Conservation (phyloP, 2,113 vertebrate species). For the Seriola rivoliana region DNA sequence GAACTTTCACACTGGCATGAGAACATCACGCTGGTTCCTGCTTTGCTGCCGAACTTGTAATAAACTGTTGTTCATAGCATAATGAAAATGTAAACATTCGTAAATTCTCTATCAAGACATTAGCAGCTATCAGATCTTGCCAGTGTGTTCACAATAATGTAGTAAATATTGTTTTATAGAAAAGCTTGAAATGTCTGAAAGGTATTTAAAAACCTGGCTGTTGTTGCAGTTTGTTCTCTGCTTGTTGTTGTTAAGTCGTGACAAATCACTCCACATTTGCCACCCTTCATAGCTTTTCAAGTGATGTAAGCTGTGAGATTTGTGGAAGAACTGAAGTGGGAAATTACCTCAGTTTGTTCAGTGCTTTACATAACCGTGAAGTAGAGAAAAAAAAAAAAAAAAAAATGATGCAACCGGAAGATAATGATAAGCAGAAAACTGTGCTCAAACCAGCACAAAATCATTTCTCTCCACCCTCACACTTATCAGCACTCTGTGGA, state of each 20-base stretch:
- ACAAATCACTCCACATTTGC: slow-evolving; percentile 26
- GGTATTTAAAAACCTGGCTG: neutral
- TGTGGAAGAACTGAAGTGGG: slow-evolving; percentile 20
- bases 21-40: no score
- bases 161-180: neutral
- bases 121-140: neutral
- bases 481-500: slow-evolving; percentile 38
- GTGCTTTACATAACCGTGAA: slow-evolving; percentile 1
- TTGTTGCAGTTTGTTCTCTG: neutral
- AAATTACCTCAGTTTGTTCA: slow-evolving; percentile 44
- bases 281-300: slow-evolving; percentile 6
- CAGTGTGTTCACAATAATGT: neutral
- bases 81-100: neutral
- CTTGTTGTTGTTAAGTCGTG: slow-evolving; percentile 22
- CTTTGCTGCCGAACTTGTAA: no score
- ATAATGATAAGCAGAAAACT: slow-evolving; percentile 32
- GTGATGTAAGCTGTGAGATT: slow-evolving; percentile 14
- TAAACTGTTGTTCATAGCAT: no score
- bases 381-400: neutral
- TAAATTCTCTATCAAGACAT: neutral
- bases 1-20: no score
- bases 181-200: neutral
- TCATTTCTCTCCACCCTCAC: slow-evolving; percentile 14
- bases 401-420: slow-evolving; percentile 22
- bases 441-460: slow-evolving; percentile 36